Base-by-base conservation (phyloP, 2,113 vertebrate genomes). In the Oncorhynchus masou region DNA sequence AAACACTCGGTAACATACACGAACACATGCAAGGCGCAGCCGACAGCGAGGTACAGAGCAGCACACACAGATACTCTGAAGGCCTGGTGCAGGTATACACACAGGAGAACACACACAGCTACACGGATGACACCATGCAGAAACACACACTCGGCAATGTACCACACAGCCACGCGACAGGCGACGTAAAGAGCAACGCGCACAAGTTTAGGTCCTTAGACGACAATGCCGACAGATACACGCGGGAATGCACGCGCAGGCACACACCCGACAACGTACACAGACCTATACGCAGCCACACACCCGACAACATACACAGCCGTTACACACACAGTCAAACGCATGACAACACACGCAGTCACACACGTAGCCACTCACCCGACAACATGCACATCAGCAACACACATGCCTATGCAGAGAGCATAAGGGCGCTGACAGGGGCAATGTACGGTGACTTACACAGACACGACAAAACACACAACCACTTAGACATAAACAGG, bases 401-500 rank as follows among this genome's bases (percentile, higher is more conserved):
- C 22, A 65, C 62, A 13, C 62, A 27, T 7, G 62, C 25, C 39
- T 92, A 92, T 84, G 0, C 85, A 0, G 84, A 88, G 5, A 76
- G 88, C 82, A 90, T 92, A 70, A n/a, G 91, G 48, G 88, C 88
- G 0, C 89, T 84, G 87, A 89, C 91, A 0, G 89, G 85, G 15
- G 87, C 88, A 77, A 92, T 92, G 91, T 92, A 91, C 59, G 86
- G 84, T 5, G 80, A 85, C 20, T 76, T 88, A 0, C 82, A 67
- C 16, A 27, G 19, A 62, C n/a, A 62, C 7, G 20, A 9, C 59
- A 62, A 62, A 45, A 45, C 39, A 45, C 39, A 12, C 59, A 62
- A 45, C 39, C 39, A 45, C 9, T 45, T 45, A 11, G 39, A 45
- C 39, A 45, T 45, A 1, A 45, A 45, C 39, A 45, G 62, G 27